phyloP scores from a whole-genome alignment of 1,140 invertebrate genomes.

The Asbolus verrucosus region DNA sequence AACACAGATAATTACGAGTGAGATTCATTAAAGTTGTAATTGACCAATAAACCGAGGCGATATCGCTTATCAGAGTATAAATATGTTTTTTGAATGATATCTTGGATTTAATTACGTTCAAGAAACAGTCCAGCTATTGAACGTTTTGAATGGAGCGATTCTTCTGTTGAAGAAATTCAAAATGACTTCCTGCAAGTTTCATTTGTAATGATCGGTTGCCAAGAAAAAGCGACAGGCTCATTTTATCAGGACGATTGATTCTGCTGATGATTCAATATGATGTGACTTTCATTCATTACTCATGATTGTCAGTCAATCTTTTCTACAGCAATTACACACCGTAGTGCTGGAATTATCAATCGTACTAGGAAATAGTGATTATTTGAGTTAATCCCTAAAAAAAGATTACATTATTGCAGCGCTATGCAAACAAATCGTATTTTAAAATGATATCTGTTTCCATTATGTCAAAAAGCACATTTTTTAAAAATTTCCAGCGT shows the following conservation, averaged over 20 bases:
- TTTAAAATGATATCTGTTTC: too few species aligned
- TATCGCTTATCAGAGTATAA: conserved; percentile 15
- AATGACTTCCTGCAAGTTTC: conserved; percentile 12
- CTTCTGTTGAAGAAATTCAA: conserved; percentile 11
- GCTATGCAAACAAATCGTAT: too few species aligned
- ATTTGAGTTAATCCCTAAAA: too few species aligned
- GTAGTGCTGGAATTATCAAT: too few species aligned
- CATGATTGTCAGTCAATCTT: too few species aligned
- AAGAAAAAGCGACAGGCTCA: too few species aligned
- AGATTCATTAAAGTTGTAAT: conserved; percentile 2
- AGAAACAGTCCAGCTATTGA: conserved; percentile 16
- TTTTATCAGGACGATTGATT: background rate
- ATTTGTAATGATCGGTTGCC: conserved; percentile 27
- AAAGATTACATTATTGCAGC: too few species aligned
- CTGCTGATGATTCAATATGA: conserved; percentile 8
- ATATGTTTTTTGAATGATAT: conserved; percentile 31
- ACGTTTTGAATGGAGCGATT: conserved; percentile 9
- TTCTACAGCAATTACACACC: too few species aligned
- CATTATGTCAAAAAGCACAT: too few species aligned
- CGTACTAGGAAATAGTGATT: too few species aligned
- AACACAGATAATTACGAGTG: conserved; percentile 10
- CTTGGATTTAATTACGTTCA: conserved; percentile 11
- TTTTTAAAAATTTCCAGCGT: too few species aligned
- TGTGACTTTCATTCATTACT: background rate
- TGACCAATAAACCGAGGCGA: conserved; percentile 19